phyloP scores from a whole-genome alignment of 2,113 vertebrate species.

The Scopus umbretta region DNA sequence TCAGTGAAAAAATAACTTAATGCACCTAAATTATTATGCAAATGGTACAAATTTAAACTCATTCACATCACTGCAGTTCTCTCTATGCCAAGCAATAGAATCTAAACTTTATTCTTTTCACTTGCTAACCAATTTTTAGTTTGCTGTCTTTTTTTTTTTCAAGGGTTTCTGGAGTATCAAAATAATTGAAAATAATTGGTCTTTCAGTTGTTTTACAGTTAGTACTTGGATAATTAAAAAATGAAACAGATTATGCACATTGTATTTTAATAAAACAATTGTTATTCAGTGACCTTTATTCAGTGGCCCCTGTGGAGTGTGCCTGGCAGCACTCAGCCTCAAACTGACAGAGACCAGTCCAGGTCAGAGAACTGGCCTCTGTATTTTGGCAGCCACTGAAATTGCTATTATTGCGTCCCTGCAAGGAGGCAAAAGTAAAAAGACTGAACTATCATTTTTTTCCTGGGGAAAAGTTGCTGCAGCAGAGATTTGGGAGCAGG shows the following conservation, averaged over 20 bases:
- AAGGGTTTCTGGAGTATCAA: neutral
- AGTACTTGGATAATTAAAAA: slow-evolving; percentile 18
- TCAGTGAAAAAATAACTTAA: neutral
- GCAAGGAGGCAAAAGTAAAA: neutral
- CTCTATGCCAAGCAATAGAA: neutral
- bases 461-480: neutral
- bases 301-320: neutral
- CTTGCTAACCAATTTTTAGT: slow-evolving; percentile 1
- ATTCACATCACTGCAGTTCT: neutral
- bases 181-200: slow-evolving; percentile 30
- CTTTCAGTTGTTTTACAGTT: neutral
- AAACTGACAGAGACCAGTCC: rapidly evolving
- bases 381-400: neutral
- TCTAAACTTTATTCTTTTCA: neutral
- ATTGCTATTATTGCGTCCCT: neutral
- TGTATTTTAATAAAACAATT: slow-evolving; percentile 3
- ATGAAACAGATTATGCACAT: neutral
- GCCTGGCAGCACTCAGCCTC: neutral
- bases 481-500: neutral
- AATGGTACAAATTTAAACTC: neutral
- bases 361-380: neutral
- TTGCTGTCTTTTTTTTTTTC: neutral
- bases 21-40: neutral
- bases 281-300: neutral
- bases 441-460: neutral